Evolutionary conservation across 2,113 vertebrate species (phyloP).

Genomic region (Epinephelus cyanopodus): DNA sequence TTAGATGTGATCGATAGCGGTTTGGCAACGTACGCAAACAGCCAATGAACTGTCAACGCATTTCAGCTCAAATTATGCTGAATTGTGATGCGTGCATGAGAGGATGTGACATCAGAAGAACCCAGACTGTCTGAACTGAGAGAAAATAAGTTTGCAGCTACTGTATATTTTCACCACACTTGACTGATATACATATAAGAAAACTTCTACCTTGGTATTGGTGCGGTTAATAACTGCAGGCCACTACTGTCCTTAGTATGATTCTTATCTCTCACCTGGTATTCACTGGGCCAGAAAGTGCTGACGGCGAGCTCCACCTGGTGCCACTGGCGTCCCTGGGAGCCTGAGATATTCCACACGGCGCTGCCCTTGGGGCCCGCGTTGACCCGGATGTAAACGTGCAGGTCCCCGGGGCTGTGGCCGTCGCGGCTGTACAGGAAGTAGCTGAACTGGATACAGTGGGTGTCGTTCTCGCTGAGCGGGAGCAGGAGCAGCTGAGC

Average conservation of each 20-base stretch:
- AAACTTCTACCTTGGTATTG: background rate
- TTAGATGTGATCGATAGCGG: no score
- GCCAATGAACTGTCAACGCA: no score
- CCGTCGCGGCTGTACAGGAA: conserved; percentile 94
- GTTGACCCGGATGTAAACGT: conserved; percentile 90
- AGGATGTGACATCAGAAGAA: no score
- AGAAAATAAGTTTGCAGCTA: background rate
- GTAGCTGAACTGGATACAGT: conserved; percentile 98
- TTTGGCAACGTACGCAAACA: no score
- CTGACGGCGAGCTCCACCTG: conserved; percentile 96
- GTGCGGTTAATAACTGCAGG: background rate
- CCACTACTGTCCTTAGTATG: no score
- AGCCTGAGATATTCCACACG: conserved; percentile 93
- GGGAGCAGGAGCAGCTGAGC: conserved; percentile 92
- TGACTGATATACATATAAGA: background rate
- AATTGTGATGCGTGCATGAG: no score
- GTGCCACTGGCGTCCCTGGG: conserved; percentile 93
- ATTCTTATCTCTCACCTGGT: conserved; percentile 88
- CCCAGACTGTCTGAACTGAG: background rate
- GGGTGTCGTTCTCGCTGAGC: conserved; percentile 96
- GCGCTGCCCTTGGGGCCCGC: conserved; percentile 90
- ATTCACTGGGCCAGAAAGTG: conserved; percentile 97
- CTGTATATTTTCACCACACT: background rate
- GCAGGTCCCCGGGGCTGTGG: conserved; percentile 91
- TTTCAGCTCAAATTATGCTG: no score